Conservation (phyloP, 1,140 invertebrate genomes). For the Pristionchus pacificus region DNA sequence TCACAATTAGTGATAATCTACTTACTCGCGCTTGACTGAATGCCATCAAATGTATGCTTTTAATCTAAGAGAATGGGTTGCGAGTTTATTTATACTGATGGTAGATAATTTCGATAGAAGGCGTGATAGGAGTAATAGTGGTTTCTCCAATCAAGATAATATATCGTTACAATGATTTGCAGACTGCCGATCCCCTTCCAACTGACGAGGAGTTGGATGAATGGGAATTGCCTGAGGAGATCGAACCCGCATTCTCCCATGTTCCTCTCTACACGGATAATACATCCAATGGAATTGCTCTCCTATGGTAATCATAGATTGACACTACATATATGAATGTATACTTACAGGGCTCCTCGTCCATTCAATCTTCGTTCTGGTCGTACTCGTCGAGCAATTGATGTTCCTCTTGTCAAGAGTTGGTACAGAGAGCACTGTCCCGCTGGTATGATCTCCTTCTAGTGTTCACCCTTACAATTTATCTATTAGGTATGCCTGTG, state of each 20-base stretch:
- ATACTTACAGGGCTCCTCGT: conserved; percentile 70
- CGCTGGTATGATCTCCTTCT: conserved; percentile 65
- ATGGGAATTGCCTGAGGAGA: conserved; percentile 81
- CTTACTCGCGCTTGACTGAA: conserved; percentile 1
- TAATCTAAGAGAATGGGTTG: too few relatives aligned
- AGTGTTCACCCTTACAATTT: neutral
- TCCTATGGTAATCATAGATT: conserved; percentile 71
- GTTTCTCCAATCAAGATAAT: neutral
- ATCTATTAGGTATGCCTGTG: conserved; percentile 73
- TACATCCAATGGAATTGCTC: conserved; percentile 94
- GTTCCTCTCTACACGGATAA: conserved; percentile 95
- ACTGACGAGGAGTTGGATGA: conserved; percentile 85
- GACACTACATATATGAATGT: neutral
- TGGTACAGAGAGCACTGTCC: conserved; percentile 96
- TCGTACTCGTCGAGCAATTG: conserved; percentile 76
- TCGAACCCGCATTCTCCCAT: conserved; percentile 86
- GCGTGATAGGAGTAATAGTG: conserved; percentile 3
- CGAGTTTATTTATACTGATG: too few relatives aligned
- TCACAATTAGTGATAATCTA: neutral
- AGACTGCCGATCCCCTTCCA: conserved; percentile 66
- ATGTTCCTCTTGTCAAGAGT: conserved; percentile 90
- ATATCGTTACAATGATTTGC: conserved; percentile 26
- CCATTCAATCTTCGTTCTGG: conserved; percentile 94
- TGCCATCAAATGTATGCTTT: too few relatives aligned
- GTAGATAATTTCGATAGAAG: conserved; percentile 13